Evolutionary conservation across 2,797 vertebrate species (phyloP).

Genomic region (Poeciliopsis infans): DNA sequence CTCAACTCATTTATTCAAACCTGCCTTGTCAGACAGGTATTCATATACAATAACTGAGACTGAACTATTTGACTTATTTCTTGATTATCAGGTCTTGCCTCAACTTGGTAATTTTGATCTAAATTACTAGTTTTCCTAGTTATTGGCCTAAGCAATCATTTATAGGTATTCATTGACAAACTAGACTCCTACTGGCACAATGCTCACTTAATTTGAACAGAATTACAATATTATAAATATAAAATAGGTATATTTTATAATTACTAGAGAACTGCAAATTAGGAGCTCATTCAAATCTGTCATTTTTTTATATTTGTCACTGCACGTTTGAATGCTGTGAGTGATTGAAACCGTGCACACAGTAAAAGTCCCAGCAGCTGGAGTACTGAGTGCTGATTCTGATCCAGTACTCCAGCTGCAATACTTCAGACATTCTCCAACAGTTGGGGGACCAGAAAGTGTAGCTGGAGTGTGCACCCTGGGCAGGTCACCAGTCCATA

Average conservation of each 20-base stretch:
- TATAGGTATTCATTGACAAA: too few species aligned
- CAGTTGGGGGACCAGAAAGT: background rate
- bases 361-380: background rate
- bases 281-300: background rate
- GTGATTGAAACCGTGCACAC: background rate
- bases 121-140: too few species aligned
- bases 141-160: too few species aligned
- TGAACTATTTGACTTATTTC: too few species aligned
- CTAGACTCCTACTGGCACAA: too few species aligned
- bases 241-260: background rate
- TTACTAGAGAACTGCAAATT: background rate
- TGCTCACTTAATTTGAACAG: slow-evolving; percentile 6
- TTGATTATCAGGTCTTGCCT: too few species aligned
- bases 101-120: too few species aligned
- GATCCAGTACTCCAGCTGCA: background rate
- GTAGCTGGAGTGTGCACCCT: background rate
- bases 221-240: slow-evolving; percentile 15
- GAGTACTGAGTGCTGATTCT: background rate
- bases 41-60: too few species aligned
- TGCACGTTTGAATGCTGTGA: background rate
- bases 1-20: too few species aligned
- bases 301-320: background rate
- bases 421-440: background rate
- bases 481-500: background rate
- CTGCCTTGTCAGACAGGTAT: too few species aligned